Percentiles rank a stretch among this genome's conserved stretches.
Evolutionary conservation across 2,888 invertebrate species (phyloP).

Genomic region (Galerucella calmariensis): DNA sequence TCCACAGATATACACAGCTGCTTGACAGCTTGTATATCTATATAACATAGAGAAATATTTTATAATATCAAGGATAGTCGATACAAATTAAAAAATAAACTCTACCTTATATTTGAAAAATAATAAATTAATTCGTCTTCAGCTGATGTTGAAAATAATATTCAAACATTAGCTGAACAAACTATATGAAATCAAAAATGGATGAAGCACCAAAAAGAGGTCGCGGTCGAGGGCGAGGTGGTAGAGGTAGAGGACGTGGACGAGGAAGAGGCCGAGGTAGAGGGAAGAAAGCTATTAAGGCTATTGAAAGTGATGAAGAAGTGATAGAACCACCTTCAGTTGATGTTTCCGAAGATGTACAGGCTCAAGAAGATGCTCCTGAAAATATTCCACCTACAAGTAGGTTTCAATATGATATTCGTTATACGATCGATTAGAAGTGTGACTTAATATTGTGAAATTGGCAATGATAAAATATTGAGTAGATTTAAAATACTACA

Average conservation of each 20-base stretch:
- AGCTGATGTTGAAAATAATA: background rate
- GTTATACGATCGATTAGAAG: no score
- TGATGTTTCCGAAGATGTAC: slow-evolving; percentile 63
- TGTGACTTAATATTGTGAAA: background rate
- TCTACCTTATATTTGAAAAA: background rate
- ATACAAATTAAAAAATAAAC: no score
- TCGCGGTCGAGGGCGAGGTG: slow-evolving; percentile 82
- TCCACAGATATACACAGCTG: background rate
- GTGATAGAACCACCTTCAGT: slow-evolving; percentile 62
- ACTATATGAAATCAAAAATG: slow-evolving; percentile 58
- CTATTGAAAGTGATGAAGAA: slow-evolving; percentile 73
- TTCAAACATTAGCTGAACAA: background rate
- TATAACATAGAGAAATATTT: no score
- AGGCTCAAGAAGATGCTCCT: slow-evolving; percentile 61
- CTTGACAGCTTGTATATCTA: background rate
- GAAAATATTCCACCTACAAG: slow-evolving; percentile 65
- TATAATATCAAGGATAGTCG: background rate
- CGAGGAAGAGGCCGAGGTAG: slow-evolving; percentile 77
- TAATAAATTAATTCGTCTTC: background rate
- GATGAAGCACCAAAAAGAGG: slow-evolving; percentile 69
- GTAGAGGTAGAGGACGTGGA: slow-evolving; percentile 81
- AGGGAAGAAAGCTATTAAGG: slow-evolving; percentile 80
- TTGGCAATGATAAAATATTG: background rate
- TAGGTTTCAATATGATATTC: slow-evolving; percentile 33
- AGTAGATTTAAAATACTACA: background rate